phyloP scores from a whole-genome alignment of 2,888 invertebrate species.

The Drepana falcataria region DNA sequence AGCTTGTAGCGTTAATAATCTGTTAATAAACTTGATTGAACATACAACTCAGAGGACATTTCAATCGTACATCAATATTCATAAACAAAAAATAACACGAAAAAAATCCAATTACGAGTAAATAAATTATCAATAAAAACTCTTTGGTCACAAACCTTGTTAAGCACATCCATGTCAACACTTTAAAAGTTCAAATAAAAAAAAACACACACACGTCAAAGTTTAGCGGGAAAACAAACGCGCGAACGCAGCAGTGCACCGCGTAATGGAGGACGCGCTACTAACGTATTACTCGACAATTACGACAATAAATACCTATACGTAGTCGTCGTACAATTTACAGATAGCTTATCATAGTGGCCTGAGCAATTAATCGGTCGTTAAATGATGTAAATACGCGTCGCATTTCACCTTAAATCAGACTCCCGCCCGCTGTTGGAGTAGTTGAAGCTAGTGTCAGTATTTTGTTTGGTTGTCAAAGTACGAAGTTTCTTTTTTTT shows the following conservation, averaged over 20 bases:
- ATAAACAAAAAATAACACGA: too few species aligned
- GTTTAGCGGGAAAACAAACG: constrained; percentile 22
- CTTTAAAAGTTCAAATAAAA: constrained; percentile 14
- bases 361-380: constrained; percentile 12
- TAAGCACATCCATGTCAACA: constrained; percentile 30
- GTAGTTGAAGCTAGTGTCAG: too few species aligned
- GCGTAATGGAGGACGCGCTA: constrained; percentile 20
- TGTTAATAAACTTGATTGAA: too few species aligned
- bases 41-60: too few species aligned
- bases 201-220: constrained; percentile 17
- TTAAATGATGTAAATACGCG: not conserved
- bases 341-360: constrained; percentile 26
- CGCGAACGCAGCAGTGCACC: constrained; percentile 18
- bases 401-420: not conserved
- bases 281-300: constrained; percentile 9
- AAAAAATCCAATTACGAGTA: too few species aligned
- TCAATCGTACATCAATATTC: too few species aligned
- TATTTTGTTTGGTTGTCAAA: too few species aligned
- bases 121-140: too few species aligned
- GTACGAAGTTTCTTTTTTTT: too few species aligned
- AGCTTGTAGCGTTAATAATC: too few species aligned
- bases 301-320: constrained; percentile 19
- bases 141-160: constrained; percentile 19
- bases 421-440: too few species aligned
- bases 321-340: constrained; percentile 8